A percentile compares a stretch with the other conserved stretches of the same genome.
These are phyloP conservation scores for Dipodomys merriami DNA, from an alignment of 2,113 vertebrate genomes.

Conservation along the genomic window DNA sequence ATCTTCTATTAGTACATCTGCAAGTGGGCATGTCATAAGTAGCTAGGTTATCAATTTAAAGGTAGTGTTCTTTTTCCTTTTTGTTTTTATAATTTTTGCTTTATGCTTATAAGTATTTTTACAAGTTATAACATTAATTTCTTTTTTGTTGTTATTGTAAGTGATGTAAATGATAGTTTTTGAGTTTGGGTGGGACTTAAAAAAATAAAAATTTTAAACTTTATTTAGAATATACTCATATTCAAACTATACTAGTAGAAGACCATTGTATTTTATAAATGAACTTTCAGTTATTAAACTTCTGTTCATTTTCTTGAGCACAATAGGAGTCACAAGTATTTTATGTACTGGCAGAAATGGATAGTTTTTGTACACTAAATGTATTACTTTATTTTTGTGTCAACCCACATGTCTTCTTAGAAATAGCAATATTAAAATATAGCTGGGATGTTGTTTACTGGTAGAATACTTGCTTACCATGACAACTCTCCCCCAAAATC, in stretches of 20 bases:
- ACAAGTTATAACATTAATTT: constrained; percentile 72
- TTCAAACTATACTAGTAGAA: constrained; percentile 64
- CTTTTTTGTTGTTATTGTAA: constrained; percentile 73
- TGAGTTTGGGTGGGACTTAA: constrained; percentile 74
- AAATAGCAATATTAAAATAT: constrained; percentile 2
- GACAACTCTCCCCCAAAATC: too few species aligned
- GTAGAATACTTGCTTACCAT: background rate
- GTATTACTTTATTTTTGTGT: constrained; percentile 56
- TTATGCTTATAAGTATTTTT: constrained; percentile 69
- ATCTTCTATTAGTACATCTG: constrained; percentile 69
- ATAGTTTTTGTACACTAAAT: constrained; percentile 31
- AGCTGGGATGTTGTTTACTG: background rate
- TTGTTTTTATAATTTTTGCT: constrained; percentile 69
- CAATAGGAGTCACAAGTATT: constrained; percentile 42
- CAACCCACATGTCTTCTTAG: background rate
- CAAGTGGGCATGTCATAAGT: constrained; percentile 58
- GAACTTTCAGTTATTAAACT: constrained; percentile 34
- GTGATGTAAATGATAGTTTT: constrained; percentile 79
- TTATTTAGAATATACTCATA: constrained; percentile 73
- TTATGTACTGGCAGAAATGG: constrained; percentile 15
- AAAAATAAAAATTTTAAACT: constrained; percentile 78
- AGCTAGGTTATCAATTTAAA: constrained; percentile 65
- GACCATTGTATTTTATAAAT: constrained; percentile 39
- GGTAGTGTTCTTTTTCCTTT: constrained; percentile 62
- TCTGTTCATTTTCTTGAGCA: constrained; percentile 22